Evolutionary conservation across 1,140 invertebrate species (phyloP).

Genomic region (Odontomachus brunneus): DNA sequence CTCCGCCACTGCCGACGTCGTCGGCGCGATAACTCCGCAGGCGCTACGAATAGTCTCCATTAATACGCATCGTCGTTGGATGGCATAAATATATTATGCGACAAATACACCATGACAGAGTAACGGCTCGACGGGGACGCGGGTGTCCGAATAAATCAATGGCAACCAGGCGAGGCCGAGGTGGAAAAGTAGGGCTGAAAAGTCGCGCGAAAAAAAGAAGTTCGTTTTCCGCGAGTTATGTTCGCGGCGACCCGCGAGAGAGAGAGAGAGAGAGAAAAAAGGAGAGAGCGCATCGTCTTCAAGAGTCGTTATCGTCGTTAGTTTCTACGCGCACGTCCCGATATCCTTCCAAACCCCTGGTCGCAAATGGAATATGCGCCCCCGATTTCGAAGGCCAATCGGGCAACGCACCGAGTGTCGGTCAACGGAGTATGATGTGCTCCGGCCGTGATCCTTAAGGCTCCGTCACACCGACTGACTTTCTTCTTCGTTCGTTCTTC

Average conservation of each 20-base stretch:
- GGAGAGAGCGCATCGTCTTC: background rate
- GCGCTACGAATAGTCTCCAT: slow-evolving; percentile 29
- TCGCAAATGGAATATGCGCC: slow-evolving; percentile 63
- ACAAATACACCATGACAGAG: slow-evolving; percentile 45
- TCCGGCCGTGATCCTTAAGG: slow-evolving; percentile 59
- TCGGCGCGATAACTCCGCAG: slow-evolving; percentile 22
- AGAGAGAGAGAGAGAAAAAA: background rate
- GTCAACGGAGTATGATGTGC: slow-evolving; percentile 74
- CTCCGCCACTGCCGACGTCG: background rate
- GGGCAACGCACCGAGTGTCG: slow-evolving; percentile 75
- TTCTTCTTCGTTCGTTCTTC: background rate
- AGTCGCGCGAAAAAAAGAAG: slow-evolving; percentile 31
- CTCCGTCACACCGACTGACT: slow-evolving; percentile 36
- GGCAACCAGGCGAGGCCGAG: slow-evolving; percentile 12
- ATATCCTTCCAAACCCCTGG: slow-evolving; percentile 62
- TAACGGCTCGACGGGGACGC: slow-evolving; percentile 49
- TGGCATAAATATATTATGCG: slow-evolving; percentile 47
- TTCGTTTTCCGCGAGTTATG: slow-evolving; percentile 28
- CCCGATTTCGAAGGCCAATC: slow-evolving; percentile 80
- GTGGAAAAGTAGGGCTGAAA: slow-evolving; percentile 40
- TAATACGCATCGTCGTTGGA: slow-evolving; percentile 20
- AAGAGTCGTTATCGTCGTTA: background rate
- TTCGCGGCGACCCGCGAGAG: slow-evolving; percentile 4
- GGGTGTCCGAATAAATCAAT: slow-evolving; percentile 55
- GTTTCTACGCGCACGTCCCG: background rate